A percentile compares a stretch with the other conserved stretches of the same genome.
These are phyloP conservation scores for Galeruca laticollis DNA, from an alignment of 2,888 invertebrate species.

Conservation along the genomic window DNA sequence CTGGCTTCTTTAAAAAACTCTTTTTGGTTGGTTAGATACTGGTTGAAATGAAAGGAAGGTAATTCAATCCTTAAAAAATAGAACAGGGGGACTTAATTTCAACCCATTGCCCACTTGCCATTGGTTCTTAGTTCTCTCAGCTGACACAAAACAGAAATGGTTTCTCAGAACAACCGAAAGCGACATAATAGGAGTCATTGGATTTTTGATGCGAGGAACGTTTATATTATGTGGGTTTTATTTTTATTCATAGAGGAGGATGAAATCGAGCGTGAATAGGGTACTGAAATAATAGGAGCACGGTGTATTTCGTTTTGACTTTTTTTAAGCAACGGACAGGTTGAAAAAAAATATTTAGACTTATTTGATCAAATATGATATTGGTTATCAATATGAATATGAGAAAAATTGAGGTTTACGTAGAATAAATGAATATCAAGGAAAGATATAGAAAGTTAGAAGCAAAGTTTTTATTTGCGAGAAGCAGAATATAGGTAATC, in stretches of 20 bases:
- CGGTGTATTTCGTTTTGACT: background rate
- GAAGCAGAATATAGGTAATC: too few species aligned
- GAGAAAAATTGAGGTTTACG: too few species aligned
- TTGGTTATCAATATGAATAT: too few species aligned
- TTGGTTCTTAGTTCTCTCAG: slow-evolving; percentile 30
- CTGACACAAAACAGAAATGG: slow-evolving; percentile 36
- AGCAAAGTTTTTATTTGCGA: too few species aligned
- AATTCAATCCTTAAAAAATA: slow-evolving; percentile 19
- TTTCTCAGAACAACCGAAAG: slow-evolving; percentile 28
- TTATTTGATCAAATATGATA: too few species aligned
- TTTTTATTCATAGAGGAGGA: slow-evolving; percentile 14
- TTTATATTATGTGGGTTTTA: slow-evolving; percentile 12
- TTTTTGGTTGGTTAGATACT: slow-evolving; percentile 21
- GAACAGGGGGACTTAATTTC: slow-evolving; percentile 19
- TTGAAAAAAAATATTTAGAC: too few species aligned
- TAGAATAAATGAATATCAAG: too few species aligned
- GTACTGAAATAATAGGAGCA: background rate
- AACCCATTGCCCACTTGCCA: slow-evolving; percentile 25
- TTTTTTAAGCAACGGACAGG: background rate
- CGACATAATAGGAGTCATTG: slow-evolving; percentile 20
- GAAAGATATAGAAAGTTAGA: too few species aligned
- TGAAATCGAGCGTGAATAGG: slow-evolving; percentile 12
- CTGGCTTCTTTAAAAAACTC: slow-evolving; percentile 15
- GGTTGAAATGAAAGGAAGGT: slow-evolving; percentile 13
- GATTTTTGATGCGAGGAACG: slow-evolving; percentile 1